Evolutionary conservation across 2,888 invertebrate genomes (phyloP), one percentile per base, ranked within the genome.

Genomic region (Drosophila macrospina): DNA sequence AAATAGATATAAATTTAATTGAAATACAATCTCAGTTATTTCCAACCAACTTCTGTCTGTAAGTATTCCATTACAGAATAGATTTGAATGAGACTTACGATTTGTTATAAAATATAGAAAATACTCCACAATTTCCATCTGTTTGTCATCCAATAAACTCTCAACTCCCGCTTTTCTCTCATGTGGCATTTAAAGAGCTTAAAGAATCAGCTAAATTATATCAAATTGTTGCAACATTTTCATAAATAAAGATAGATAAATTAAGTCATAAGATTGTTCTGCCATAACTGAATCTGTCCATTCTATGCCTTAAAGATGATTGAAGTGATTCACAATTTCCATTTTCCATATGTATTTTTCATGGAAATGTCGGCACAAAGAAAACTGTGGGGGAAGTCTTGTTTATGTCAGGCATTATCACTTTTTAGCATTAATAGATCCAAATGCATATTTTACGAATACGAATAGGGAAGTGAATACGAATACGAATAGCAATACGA

Each of bases 381-480:
- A 24, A 48, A 36, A 48, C 48, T 37, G 26, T 51, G 26, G 11
- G 26, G 36, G 26, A 24, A 13, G 30, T 55, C 62, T 61, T 54
- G 45, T 73, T 81, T 63, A 86, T 88, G 83, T 68, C 63, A 61
- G 62, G 48, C 83, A 88, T 83, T 88, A 88, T 86, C 83, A 86
- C 71, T 80, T 80, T 77, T 86, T 60, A 78, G 69, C 72, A 54
- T 77, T 83, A 83, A 88, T 83, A 69, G 83, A 74, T 80, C 88
- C 88, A 88, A 83, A 88, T 83, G 83, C 78, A 83, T 88, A 78
- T 83, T 83, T 83, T 70, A 88, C 75, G 69, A 86, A 82, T 61
- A 65, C 68, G 50, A 75, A 78, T 56, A 10, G 34, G 45, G 32
- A 24, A 24, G 24, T 20, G 32, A 54, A 36, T 37, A 36, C 32